These are phyloP conservation scores for Ondatra zibethicus DNA, from an alignment of 2,113 vertebrate species.

Conservation along the genomic window DNA sequence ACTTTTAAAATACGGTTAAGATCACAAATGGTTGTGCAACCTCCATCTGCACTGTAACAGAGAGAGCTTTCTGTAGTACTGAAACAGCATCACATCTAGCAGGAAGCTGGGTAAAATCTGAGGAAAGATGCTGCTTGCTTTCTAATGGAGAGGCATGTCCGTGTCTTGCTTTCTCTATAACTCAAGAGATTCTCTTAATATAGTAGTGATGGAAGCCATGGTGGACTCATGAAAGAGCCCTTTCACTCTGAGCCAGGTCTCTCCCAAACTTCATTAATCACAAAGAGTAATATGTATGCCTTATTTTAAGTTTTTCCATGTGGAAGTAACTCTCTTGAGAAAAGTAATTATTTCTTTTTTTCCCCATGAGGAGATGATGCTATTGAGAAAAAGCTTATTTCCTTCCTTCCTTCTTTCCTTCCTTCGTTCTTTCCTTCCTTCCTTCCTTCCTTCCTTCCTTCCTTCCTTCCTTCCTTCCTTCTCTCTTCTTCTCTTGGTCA, in stretches of 20 bases:
- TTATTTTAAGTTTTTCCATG: not conserved
- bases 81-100: not conserved
- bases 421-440: too few species aligned
- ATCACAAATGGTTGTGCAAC: not conserved
- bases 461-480: not conserved
- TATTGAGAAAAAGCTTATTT: not conserved
- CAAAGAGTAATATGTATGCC: not conserved
- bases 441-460: not conserved
- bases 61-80: not conserved
- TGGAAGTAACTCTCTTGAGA: not conserved
- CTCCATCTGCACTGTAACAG: not conserved
- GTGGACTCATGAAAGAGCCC: fast-evolving
- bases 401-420: not conserved
- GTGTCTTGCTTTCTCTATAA: not conserved
- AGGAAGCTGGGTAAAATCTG: not conserved
- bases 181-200: not conserved
- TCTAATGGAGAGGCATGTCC: not conserved
- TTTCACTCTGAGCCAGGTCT: not conserved
- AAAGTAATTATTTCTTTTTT: not conserved
- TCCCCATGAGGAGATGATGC: not conserved
- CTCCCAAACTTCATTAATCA: not conserved
- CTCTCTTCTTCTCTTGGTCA: not conserved
- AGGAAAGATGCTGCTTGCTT: not conserved
- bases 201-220: not conserved
- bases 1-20: not conserved